Evolutionary conservation across 1,140 invertebrate species (phyloP).

Genomic region (Pseudomyrmex flavicornis): DNA sequence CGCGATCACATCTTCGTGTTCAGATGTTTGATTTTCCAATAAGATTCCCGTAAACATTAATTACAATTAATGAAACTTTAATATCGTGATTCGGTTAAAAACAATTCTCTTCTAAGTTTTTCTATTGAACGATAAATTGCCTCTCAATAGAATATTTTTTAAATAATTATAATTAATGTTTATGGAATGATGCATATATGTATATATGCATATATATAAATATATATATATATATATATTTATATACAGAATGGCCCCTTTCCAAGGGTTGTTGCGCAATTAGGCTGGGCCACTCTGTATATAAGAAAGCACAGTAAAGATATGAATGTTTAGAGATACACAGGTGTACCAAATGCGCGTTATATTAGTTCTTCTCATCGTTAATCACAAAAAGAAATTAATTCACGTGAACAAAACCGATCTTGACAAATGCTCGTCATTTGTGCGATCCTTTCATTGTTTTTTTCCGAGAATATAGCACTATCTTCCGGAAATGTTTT

Average conservation of each 20-base stretch:
- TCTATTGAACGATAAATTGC: neutral
- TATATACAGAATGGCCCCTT: slow-evolving; percentile 17
- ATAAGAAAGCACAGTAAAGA: too few relatives aligned
- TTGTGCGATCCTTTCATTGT: neutral
- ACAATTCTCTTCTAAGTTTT: too few relatives aligned
- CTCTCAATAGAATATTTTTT: neutral
- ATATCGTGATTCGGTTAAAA: neutral
- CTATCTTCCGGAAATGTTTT: slow-evolving; percentile 17
- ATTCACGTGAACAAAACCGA: neutral
- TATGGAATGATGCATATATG: neutral
- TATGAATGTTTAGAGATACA: slow-evolving; percentile 16
- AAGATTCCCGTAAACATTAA: slow-evolving; percentile 1
- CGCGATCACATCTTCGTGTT: slow-evolving; percentile 46
- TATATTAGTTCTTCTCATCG: neutral
- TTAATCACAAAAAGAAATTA: neutral
- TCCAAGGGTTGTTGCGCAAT: too few relatives aligned
- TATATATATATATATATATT: slow-evolving; percentile 50
- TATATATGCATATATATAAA: neutral
- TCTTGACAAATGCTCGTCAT: neutral
- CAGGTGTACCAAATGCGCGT: neutral
- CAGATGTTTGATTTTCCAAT: slow-evolving; percentile 5
- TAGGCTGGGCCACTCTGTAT: too few relatives aligned
- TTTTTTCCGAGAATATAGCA: slow-evolving; percentile 3
- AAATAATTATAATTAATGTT: slow-evolving; percentile 22
- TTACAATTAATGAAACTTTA: slow-evolving; percentile 4